Evolutionary conservation across 1,140 invertebrate species (phyloP), one percentile per base, ranked within the genome.

Genomic region (Lerema accius): DNA sequence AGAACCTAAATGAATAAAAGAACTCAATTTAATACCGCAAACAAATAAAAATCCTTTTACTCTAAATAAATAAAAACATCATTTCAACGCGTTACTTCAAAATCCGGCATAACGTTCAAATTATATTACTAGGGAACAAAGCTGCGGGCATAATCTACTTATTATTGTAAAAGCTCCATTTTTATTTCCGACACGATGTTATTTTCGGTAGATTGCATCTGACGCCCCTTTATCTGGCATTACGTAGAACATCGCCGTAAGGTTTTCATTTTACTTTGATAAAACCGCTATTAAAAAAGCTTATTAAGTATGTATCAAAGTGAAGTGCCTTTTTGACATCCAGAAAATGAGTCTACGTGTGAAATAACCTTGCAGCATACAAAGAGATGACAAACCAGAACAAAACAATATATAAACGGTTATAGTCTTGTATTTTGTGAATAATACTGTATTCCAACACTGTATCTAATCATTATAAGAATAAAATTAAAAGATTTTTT

Each of bases 121-220:
- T 23, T 23, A 5, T 23, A 32, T 32, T 7, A 32, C 28, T 4
- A n/a, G n/a, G n/a, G n/a, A n/a, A n/a, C n/a, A 32, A 32, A 32
- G 7, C 9, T 4, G 3, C 7, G 1, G 28, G 43, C 43, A 7
- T 19, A 11, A 46, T 46, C 17, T 46, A 46, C 17, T 46, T 46
- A 46, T 46, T 17, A 46, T 42, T 42, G 16, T 19, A 19, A 15
- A 14, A 13, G 39, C 43, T 15, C 43, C 43, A 11, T 23, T 46
- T 43, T 46, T 46, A 46, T 46, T 46, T 46, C 17, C 14, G 10
- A 46, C 15, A 46, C 43, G 43, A 23, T 46, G 19, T 23, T 23
- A 32, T 32, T 46, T 46, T 46, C 17, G 17, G 17, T 10, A 46
- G 17, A 46, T 46, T 46, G 43, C 43, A 46, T 46, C 43, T 17